These are phyloP conservation scores for Suncus etruscus DNA, from an alignment of 2,113 vertebrate species.

Conservation along the genomic window DNA sequence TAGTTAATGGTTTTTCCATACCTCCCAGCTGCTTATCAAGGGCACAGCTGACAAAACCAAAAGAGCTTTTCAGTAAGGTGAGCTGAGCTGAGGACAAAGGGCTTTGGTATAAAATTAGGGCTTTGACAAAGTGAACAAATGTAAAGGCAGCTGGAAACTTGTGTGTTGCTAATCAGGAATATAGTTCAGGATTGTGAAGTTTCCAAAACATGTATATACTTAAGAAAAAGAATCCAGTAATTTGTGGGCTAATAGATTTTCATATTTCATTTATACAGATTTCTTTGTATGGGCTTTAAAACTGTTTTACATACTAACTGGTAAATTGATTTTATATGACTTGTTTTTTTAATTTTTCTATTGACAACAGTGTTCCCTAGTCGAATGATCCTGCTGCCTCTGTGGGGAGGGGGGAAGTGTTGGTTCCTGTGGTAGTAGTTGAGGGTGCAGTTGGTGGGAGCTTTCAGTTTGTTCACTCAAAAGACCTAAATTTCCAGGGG, in stretches of 20 bases:
- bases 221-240: slow-evolving; percentile 65
- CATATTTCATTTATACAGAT: slow-evolving; percentile 43
- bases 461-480: too few species aligned
- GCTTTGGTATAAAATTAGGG: slow-evolving; percentile 70
- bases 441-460: too few species aligned
- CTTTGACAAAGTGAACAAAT: slow-evolving; percentile 79
- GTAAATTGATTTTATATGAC: slow-evolving; percentile 40
- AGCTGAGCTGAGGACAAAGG: slow-evolving; percentile 84
- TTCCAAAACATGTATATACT: slow-evolving; percentile 44
- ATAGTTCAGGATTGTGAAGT: slow-evolving; percentile 72
- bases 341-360: slow-evolving; percentile 44
- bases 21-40: slow-evolving; percentile 85
- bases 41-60: slow-evolving; percentile 90
- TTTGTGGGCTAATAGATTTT: slow-evolving; percentile 53
- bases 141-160: slow-evolving; percentile 87
- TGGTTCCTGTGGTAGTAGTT: too few species aligned
- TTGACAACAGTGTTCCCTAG: too few species aligned
- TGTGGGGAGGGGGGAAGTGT: too few species aligned
- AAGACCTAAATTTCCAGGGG: too few species aligned
- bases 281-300: slow-evolving; percentile 64
- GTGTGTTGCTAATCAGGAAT: slow-evolving; percentile 73
- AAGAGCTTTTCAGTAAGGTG: slow-evolving; percentile 86
- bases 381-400: too few species aligned
- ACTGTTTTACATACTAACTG: slow-evolving; percentile 63
- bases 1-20: slow-evolving; percentile 82